Percentiles rank a stretch among this genome's conserved stretches.
Evolutionary conservation across 2,797 vertebrate genomes (phyloP).

Genomic region (Pangasius macronema): DNA sequence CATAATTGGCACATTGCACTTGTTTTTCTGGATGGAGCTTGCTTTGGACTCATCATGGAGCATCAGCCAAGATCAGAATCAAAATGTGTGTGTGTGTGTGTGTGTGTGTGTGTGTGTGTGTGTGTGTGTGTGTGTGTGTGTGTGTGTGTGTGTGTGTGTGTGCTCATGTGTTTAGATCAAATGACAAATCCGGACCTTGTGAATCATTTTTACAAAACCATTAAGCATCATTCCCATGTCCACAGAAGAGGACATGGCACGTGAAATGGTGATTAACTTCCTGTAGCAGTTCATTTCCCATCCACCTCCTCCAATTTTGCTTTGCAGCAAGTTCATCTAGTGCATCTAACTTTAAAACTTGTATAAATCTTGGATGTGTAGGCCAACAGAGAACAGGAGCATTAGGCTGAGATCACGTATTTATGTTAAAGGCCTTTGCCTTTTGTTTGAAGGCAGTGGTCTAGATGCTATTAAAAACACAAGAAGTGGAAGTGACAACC

Average conservation of each 20-base stretch:
- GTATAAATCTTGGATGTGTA: not conserved
- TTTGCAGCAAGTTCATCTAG: not conserved
- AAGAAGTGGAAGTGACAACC: not conserved
- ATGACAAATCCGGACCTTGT: not conserved
- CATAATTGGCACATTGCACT: slow-evolving; percentile 28
- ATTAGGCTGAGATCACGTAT: not conserved
- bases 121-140: not conserved
- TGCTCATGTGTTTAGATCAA: not conserved
- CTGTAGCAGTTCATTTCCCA: not conserved
- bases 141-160: not conserved
- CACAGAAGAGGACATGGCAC: not conserved
- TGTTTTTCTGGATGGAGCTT: slow-evolving; percentile 15
- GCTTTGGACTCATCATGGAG: slow-evolving; percentile 31
- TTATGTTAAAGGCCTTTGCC: not conserved
- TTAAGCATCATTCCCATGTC: not conserved
- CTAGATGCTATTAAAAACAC: not conserved
- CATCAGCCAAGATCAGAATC: slow-evolving; percentile 24
- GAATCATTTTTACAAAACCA: not conserved
- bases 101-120: not conserved
- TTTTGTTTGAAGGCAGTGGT: not conserved
- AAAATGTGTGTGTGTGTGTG: not conserved
- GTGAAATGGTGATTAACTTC: not conserved
- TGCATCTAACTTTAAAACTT: not conserved
- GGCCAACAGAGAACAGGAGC: not conserved
- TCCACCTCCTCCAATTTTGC: not conserved